Evolutionary conservation across 2,113 vertebrate species (phyloP), one percentile per base, ranked within the genome.

Genomic region (Gavia stellata): DNA sequence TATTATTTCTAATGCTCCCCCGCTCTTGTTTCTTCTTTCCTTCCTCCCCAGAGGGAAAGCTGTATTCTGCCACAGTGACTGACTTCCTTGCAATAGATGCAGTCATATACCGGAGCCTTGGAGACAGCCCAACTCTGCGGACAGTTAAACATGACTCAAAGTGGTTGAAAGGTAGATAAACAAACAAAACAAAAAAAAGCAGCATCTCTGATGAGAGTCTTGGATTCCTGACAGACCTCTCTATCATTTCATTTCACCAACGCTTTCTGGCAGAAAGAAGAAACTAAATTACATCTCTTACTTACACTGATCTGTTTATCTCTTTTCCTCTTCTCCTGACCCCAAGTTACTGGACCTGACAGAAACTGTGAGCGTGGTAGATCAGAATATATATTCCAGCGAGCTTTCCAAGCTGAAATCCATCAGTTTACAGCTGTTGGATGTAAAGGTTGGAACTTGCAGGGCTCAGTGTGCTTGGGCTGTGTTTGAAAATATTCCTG

Each of bases 81-180:
- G 99, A 99, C 98, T 99, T 99, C 97, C 98, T 99, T 53, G 99
- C 99, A 29, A 99, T 99, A 72, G 99, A 99, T 94, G 99, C 99
- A 13, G 99, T 99, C 97, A 99, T 99, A 97, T 99, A 99, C 97
- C 99, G 99, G 94, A 99, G 99, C 97, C 99, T 99, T 71, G 99
- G 99, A 97, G 99, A 99, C 97, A 99, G 99, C 97, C 99, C 99
- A 65, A 99, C 99, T 68, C 98, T 99, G 93, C 98, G 99, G 97
- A 99, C 99, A 65, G 99, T 99, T 97, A 99, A 99, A 97, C 99
- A 99, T 36, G 99, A 99, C 98, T 99, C 99, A 73, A 99, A 99
- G 96, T 99, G 99, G 99, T 97, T 99, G 96, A 99, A 99, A 99
- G 99, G 99, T 99, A 97, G 98, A 97, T 82, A 94, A 95, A 96